Base-by-base conservation (phyloP, 2,888 invertebrate genomes). In the Sympetrum striolatum region DNA sequence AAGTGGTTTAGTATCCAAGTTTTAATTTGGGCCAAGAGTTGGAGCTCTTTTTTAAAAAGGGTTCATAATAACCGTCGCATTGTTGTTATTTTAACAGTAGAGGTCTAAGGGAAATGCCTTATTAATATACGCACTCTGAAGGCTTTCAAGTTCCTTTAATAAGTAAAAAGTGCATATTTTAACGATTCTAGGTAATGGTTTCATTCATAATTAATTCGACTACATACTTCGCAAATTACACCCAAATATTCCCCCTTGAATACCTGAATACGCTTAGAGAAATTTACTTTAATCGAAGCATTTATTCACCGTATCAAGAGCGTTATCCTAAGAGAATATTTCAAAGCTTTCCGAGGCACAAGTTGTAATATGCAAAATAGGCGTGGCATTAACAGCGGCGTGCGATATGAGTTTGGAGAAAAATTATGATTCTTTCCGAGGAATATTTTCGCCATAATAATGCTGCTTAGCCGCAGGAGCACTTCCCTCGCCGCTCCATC, bases 391-490 rank as follows among this genome's bases (percentile, higher is more conserved):
- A 73, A 31, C 73, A 25, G 73, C 15, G 25, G 31, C 31, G 25
- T 31, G 73, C 25, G 25, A 73, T 73, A 73, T 73, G 73, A 73
- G 73, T 73, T 73, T 18, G 14, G 73, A 73, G 31, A 73, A 73
- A 73, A 73, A 73, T 73, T 73, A 73, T 31, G 73, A 73, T 73
- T 73, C 73, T 73, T 73, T 31, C 73, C 31, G 12, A 12, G 31
- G 73, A 73, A 73, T 73, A 73, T 73, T 73, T 73, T 73, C 73
- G 73, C 86, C 86, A 86, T 86, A 86, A 86, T 86, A 86, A 64
- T 60, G 86, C 86, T 60, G 37, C 86, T 86, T 86, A 86, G 86
- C 86, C 60, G 37, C 86, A 86, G 86, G 86, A 60, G 60, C 86
- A 86, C 60, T 60, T 86, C 60, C 86, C 86, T 12, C 37, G 37